phyloP scores from a whole-genome alignment of 2,888 invertebrate genomes.

The Scaeva pyrastri region DNA sequence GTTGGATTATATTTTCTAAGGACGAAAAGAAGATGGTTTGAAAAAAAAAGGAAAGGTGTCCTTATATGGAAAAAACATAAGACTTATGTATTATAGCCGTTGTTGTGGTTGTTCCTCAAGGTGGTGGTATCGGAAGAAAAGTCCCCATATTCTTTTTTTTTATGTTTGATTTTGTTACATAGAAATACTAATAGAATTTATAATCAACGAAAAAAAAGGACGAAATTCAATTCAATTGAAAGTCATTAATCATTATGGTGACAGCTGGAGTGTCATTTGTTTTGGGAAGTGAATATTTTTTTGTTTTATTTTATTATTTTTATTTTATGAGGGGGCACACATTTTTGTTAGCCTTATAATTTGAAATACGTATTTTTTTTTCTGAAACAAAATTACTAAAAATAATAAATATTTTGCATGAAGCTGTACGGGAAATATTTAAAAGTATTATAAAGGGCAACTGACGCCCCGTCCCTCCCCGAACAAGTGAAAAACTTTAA shows the following conservation, averaged over 20 bases:
- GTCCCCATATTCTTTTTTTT: conserved; percentile 43
- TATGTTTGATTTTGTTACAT: conserved; percentile 28
- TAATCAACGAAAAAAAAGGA: conserved; percentile 44
- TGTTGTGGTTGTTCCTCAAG: conserved; percentile 34
- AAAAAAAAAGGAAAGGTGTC: conserved; percentile 64
- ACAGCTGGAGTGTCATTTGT: conserved; percentile 65
- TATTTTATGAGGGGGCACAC: not conserved
- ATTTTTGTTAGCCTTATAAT: not conserved
- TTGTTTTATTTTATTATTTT: conserved; percentile 2
- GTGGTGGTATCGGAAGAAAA: too few species aligned
- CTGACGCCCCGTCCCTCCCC: too few species aligned
- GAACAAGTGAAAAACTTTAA: too few species aligned
- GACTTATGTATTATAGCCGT: not conserved
- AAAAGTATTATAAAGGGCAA: too few species aligned
- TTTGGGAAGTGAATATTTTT: conserved; percentile 12
- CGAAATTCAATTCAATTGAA: conserved; percentile 62
- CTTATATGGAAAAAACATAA: conserved; percentile 62
- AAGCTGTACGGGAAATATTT: too few species aligned
- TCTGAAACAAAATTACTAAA: too few species aligned
- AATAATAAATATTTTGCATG: too few species aligned
- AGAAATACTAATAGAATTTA: conserved; percentile 53
- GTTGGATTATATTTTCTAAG: conserved; percentile 51
- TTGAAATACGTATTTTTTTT: too few species aligned
- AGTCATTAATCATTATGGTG: conserved; percentile 72
- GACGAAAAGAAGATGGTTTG: conserved; percentile 13